phyloP scores from a whole-genome alignment of 2,113 vertebrate genomes.

The Gadus chalcogrammus region DNA sequence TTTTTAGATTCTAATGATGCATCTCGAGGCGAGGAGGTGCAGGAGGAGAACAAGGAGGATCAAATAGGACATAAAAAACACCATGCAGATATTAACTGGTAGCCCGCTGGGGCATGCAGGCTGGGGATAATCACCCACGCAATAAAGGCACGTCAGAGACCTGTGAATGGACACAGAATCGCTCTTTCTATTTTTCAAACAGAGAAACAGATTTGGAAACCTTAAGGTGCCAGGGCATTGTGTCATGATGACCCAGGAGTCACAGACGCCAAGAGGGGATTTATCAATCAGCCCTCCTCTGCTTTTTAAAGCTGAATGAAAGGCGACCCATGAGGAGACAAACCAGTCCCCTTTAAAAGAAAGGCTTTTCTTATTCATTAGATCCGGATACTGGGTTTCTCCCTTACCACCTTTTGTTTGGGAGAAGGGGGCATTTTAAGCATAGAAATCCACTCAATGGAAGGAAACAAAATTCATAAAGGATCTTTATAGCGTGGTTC shows the following conservation, averaged over 20 bases:
- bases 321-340: conserved; percentile 71
- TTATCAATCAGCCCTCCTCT: conserved; percentile 71
- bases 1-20: conserved; percentile 74
- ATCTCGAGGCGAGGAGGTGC: conserved; percentile 27
- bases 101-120: conserved; percentile 65
- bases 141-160: conserved; percentile 74
- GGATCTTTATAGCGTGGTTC: conserved; percentile 8
- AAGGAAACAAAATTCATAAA: conserved; percentile 39
- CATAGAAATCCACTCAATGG: conserved; percentile 55
- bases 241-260: conserved; percentile 82
- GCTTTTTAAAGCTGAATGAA: conserved; percentile 78
- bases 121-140: conserved; percentile 77
- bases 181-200: conserved; percentile 76
- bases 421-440: conserved; percentile 50
- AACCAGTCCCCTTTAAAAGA: conserved; percentile 72
- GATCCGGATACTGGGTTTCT: conserved; percentile 68
- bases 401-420: conserved; percentile 47
- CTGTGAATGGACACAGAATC: conserved; percentile 83
- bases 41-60: conserved; percentile 75
- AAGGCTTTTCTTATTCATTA: conserved; percentile 76
- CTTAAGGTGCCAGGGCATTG: conserved; percentile 66
- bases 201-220: conserved; percentile 57
- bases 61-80: conserved; percentile 75
- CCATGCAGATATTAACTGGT: conserved; percentile 66
- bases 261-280: conserved; percentile 75